These are phyloP conservation scores for Lycophotia porphyrea DNA, from an alignment of 2,888 invertebrate genomes.

Conservation along the genomic window DNA sequence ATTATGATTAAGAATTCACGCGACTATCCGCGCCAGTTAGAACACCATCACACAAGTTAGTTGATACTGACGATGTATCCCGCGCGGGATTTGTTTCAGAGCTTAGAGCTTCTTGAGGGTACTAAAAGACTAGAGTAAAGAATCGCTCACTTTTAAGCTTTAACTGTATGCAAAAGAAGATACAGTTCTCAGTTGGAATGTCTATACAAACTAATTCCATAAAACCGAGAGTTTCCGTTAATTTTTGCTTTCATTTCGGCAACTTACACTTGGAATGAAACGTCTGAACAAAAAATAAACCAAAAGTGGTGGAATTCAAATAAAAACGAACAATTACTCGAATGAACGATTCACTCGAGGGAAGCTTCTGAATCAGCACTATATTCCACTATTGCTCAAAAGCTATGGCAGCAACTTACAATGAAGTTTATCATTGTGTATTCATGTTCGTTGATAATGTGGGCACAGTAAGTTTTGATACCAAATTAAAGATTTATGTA, in stretches of 20 bases:
- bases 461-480: not conserved
- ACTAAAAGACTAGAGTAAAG: not conserved
- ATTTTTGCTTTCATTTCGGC: not conserved
- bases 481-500: not conserved
- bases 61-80: not conserved
- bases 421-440: not conserved
- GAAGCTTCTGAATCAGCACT: not conserved
- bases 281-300: not conserved
- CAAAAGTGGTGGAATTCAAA: not conserved
- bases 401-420: not conserved
- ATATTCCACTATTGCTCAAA: constrained; percentile 10
- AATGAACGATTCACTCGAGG: not conserved
- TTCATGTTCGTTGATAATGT: not conserved
- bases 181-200: not conserved
- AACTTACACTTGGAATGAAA: not conserved
- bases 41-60: not conserved
- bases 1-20: not conserved
- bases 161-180: not conserved
- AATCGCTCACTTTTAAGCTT: not conserved
- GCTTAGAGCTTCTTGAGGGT: not conserved
- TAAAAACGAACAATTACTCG: not conserved
- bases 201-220: not conserved
- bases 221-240: not conserved
- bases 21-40: not conserved
- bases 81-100: not conserved